Percentiles rank a stretch among this genome's conserved stretches.
Conservation (phyloP, 2,113 vertebrate genomes). For the Rafetus swinhoei region DNA sequence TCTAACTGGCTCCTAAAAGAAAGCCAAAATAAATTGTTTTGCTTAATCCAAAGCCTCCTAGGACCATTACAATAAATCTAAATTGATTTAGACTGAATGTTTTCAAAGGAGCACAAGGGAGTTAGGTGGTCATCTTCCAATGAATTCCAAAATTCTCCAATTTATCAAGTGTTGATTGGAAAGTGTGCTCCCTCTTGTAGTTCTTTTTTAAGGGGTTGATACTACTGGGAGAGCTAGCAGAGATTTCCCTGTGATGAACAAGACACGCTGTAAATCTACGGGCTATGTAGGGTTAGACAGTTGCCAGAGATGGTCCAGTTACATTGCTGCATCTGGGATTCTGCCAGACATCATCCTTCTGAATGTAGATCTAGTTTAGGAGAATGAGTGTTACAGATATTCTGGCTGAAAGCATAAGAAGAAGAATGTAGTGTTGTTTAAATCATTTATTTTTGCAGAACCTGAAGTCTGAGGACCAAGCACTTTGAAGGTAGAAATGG, state of each 20-base stretch:
- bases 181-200: neutral
- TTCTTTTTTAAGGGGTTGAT: neutral
- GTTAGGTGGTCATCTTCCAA: neutral
- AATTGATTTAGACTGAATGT: neutral
- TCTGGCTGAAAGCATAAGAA: neutral
- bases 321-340: neutral
- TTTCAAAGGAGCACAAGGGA: neutral
- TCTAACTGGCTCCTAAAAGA: neutral
- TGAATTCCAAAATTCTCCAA: neutral
- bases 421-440: neutral
- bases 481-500: neutral
- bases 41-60: neutral
- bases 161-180: neutral
- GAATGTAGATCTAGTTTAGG: accelerated
- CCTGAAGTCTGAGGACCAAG: neutral
- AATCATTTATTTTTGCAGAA: slow-evolving; percentile 3
- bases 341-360: neutral
- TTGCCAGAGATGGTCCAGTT: neutral
- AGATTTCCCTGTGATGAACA: accelerated
- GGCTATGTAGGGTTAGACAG: neutral
- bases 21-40: neutral
- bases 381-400: neutral
- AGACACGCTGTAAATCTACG: neutral
- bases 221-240: neutral
- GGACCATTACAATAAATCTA: neutral